phyloP scores from a whole-genome alignment of 2,113 vertebrate genomes.

The Baryphthengus martii region DNA sequence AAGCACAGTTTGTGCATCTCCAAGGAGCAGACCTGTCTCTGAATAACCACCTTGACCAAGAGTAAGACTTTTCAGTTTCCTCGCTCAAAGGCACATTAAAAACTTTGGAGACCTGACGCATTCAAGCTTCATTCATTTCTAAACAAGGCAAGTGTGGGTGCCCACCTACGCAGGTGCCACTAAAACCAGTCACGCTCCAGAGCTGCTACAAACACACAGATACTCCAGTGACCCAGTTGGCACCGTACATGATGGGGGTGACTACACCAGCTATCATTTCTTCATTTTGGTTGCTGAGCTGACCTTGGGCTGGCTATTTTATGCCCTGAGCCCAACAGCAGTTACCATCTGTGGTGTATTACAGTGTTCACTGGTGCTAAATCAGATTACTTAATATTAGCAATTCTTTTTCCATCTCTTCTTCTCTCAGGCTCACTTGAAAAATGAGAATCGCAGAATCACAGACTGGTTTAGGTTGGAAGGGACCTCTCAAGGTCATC shows the following conservation, averaged over 20 bases:
- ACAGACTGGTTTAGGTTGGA: too few relatives aligned
- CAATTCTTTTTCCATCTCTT: background rate
- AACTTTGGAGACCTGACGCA: background rate
- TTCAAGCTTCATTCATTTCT: background rate
- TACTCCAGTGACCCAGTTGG: fast-evolving
- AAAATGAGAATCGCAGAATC: background rate
- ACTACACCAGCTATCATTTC: background rate
- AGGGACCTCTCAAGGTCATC: too few relatives aligned
- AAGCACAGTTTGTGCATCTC: background rate
- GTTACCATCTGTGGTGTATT: background rate
- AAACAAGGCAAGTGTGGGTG: too few relatives aligned
- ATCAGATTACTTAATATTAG: fast-evolving
- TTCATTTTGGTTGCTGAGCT: background rate
- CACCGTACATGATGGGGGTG: fast-evolving
- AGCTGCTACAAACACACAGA: fast-evolving
- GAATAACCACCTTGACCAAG: background rate
- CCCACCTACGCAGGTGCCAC: fast-evolving
- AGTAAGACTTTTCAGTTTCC: fast-evolving
- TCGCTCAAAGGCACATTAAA: background rate
- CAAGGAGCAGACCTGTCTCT: background rate
- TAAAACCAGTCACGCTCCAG: background rate
- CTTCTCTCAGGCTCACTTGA: background rate
- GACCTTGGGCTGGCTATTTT: background rate
- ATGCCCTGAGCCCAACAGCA: background rate
- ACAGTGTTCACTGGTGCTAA: too few relatives aligned